Conservation (phyloP, 2,888 invertebrate genomes). For the Subacronicta megacephala region DNA sequence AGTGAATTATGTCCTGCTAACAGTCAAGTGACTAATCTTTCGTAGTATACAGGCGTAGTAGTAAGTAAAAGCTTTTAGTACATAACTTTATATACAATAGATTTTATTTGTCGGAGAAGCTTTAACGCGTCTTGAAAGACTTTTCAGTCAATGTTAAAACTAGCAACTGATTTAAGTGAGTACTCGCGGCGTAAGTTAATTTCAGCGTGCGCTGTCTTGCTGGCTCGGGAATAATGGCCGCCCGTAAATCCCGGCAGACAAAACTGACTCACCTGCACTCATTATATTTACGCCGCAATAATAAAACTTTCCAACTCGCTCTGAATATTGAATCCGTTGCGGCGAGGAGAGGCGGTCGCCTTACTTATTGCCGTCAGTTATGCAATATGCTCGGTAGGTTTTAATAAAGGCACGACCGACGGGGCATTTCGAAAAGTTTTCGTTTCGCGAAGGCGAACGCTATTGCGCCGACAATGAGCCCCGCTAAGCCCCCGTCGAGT, state of each 20-base stretch:
- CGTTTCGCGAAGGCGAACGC: conserved; percentile 84
- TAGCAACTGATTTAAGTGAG: conserved; percentile 75
- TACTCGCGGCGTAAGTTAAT: conserved; percentile 73
- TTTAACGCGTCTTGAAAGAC: conserved; percentile 49
- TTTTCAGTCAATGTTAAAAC: conserved; percentile 66
- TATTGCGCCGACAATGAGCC: conserved; percentile 81
- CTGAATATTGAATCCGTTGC: conserved; percentile 87
- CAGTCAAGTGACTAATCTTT: neutral
- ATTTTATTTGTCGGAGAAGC: conserved; percentile 8
- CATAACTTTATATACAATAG: neutral
- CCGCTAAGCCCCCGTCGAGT: conserved; percentile 72
- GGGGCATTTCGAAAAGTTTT: conserved; percentile 86
- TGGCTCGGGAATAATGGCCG: conserved; percentile 72
- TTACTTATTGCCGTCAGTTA: conserved; percentile 88
- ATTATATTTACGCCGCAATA: conserved; percentile 89
- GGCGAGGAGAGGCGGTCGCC: conserved; percentile 82
- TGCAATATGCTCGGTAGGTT: conserved; percentile 84
- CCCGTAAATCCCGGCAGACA: conserved; percentile 84
- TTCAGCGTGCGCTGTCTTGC: conserved; percentile 73
- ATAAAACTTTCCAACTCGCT: conserved; percentile 87
- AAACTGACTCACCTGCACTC: conserved; percentile 87
- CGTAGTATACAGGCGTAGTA: too few species aligned
- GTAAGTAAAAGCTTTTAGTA: neutral
- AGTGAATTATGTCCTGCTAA: neutral
- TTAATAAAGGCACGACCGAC: conserved; percentile 85